A percentile compares a stretch with the other conserved stretches of the same genome.
These are phyloP conservation scores for Arnoldichthys spilopterus DNA, from an alignment of 2,797 vertebrate genomes.

Conservation along the genomic window DNA sequence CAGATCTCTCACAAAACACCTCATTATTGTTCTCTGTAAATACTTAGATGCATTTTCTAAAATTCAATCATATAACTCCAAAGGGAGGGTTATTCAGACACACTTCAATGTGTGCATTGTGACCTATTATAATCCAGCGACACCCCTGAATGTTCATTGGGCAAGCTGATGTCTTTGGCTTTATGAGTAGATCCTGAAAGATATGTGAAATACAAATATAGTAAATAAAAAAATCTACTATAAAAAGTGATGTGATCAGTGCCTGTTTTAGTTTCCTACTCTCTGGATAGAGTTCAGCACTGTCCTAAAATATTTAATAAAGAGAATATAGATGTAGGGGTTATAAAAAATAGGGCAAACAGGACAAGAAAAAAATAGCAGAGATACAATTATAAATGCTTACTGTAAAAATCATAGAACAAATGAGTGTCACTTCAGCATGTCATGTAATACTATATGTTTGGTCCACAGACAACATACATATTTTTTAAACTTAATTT, in stretches of 20 bases:
- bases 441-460: slow-evolving; percentile 55
- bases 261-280: neutral
- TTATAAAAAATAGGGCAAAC: slow-evolving; percentile 70
- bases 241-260: slow-evolving; percentile 23
- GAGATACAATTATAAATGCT: slow-evolving; percentile 67
- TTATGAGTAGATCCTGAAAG: slow-evolving; percentile 2
- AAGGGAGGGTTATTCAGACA: neutral
- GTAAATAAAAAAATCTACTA: slow-evolving; percentile 28
- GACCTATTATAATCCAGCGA: neutral
- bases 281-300: neutral
- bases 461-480: slow-evolving; percentile 71
- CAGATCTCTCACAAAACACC: slow-evolving; percentile 10
- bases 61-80: neutral
- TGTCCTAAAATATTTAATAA: slow-evolving; percentile 45
- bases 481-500: slow-evolving; percentile 68
- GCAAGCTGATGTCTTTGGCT: neutral
- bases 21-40: slow-evolving; percentile 8
- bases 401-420: slow-evolving; percentile 61
- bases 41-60: slow-evolving; percentile 36
- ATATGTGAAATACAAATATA: slow-evolving; percentile 23
- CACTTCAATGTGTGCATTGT: slow-evolving; percentile 6
- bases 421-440: slow-evolving; percentile 51
- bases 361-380: slow-evolving; percentile 58
- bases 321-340: slow-evolving; percentile 55
- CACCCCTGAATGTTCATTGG: neutral